Conservation (phyloP, 2,797 vertebrate genomes). For the Peromyscus aztecus region DNA sequence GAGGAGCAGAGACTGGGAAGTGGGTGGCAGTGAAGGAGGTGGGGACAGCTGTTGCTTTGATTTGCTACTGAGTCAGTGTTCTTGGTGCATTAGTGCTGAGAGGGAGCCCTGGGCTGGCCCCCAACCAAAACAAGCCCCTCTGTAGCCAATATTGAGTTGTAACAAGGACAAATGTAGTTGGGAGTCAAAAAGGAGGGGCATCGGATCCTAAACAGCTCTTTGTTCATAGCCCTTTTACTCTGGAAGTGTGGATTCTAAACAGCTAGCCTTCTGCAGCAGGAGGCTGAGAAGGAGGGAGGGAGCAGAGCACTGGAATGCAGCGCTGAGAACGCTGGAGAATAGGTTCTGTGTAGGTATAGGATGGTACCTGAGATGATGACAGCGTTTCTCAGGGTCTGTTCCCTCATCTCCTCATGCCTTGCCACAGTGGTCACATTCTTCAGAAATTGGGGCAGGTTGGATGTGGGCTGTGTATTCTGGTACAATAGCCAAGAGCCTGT, state of each 20-base stretch:
- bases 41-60: conserved; percentile 84
- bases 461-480: background rate
- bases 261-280: background rate
- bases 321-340: background rate
- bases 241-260: background rate
- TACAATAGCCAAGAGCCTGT: background rate
- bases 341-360: background rate
- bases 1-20: conserved; percentile 76
- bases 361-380: background rate
- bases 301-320: background rate
- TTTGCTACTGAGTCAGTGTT: conserved; percentile 82
- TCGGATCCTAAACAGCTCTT: background rate
- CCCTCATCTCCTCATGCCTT: background rate
- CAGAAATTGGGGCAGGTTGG: background rate
- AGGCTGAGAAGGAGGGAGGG: background rate
- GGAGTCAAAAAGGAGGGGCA: background rate
- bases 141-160: conserved; percentile 61
- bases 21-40: conserved; percentile 81
- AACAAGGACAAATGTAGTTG: background rate
- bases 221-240: background rate
- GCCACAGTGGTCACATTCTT: background rate
- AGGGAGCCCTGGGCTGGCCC: conserved; percentile 78
- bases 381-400: background rate
- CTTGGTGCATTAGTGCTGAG: conserved; percentile 63
- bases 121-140: conserved; percentile 76